These are phyloP conservation scores for Nemurella pictetii DNA, from an alignment of 2,888 invertebrate species.

Conservation along the genomic window DNA sequence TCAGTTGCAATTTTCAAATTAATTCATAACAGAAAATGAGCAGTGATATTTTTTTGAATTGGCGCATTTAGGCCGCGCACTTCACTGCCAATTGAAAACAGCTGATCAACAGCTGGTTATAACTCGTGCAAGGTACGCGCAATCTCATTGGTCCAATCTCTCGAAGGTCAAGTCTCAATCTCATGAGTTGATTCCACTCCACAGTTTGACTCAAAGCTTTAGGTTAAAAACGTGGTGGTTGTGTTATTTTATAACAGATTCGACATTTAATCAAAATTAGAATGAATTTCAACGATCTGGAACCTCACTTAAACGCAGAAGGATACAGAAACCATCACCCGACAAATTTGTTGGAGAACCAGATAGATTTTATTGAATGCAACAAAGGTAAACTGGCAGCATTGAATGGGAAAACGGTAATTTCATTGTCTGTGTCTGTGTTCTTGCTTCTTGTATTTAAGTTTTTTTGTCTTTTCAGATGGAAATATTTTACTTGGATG, in stretches of 20 bases:
- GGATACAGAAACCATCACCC: constrained; percentile 50
- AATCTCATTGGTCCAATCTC: background rate
- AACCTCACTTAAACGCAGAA: constrained; percentile 51
- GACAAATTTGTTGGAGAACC: constrained; percentile 47
- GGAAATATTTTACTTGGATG: constrained; percentile 61
- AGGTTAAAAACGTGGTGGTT: background rate
- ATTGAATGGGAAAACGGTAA: too few relatives aligned
- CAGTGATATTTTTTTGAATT: too few relatives aligned
- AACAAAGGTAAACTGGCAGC: constrained; percentile 48
- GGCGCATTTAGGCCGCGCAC: too few relatives aligned
- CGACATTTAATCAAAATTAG: background rate
- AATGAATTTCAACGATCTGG: constrained; percentile 40
- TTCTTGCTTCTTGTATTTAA: constrained; percentile 37
- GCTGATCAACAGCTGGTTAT: background rate
- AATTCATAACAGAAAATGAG: too few relatives aligned
- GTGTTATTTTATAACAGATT: background rate
- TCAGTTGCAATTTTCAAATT: too few relatives aligned
- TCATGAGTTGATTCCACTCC: background rate
- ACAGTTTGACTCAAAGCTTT: background rate
- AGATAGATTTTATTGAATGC: constrained; percentile 50
- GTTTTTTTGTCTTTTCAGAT: constrained; percentile 50
- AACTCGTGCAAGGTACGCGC: background rate
- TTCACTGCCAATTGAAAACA: background rate
- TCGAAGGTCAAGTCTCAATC: background rate
- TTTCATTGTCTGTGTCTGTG: background rate